A percentile compares a stretch with the other conserved stretches of the same genome.
phyloP scores from a whole-genome alignment of 1,140 invertebrate genomes.

The Glossosoma conforme region DNA sequence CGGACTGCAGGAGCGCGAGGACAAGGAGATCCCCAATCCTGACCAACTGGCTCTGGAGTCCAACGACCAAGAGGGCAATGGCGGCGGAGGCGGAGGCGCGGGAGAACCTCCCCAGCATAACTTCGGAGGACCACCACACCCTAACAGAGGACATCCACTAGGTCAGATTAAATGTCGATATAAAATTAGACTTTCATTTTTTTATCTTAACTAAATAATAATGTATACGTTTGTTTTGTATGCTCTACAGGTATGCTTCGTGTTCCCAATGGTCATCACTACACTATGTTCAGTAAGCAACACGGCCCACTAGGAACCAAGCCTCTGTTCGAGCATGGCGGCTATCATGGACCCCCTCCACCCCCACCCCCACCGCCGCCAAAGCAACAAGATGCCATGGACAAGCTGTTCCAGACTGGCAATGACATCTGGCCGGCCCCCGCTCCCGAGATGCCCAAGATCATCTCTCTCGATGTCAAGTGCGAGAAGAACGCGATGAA shows the following conservation, averaged over 20 bases:
- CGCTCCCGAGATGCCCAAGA: slow-evolving; percentile 84
- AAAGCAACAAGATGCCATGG: slow-evolving; percentile 48
- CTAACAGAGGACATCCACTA: slow-evolving; percentile 24
- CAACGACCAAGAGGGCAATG: slow-evolving; percentile 18
- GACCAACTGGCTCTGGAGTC: slow-evolving; percentile 28
- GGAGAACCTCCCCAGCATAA: neutral
- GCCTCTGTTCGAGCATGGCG: slow-evolving; percentile 43
- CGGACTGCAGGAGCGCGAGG: slow-evolving; percentile 24
- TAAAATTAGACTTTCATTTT: too few species aligned
- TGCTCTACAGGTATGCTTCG: slow-evolving; percentile 44
- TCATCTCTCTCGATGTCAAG: slow-evolving; percentile 85
- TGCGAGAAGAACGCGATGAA: slow-evolving; percentile 93
- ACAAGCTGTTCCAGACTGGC: slow-evolving; percentile 49
- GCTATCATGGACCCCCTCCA: slow-evolving; percentile 64
- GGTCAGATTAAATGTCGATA: slow-evolving; percentile 11
- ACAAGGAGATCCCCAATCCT: slow-evolving; percentile 24
- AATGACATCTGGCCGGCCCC: slow-evolving; percentile 79
- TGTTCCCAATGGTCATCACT: slow-evolving; percentile 46
- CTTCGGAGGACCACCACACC: slow-evolving; percentile 22
- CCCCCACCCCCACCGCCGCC: slow-evolving; percentile 55
- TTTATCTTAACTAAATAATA: too few species aligned
- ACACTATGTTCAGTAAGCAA: slow-evolving; percentile 44
- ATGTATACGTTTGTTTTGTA: too few species aligned
- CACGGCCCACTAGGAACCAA: slow-evolving; percentile 31
- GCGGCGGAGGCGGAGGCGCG: neutral